Percentiles rank a stretch among this genome's conserved stretches.
phyloP scores from a whole-genome alignment of 2,888 invertebrate genomes.

The Eupeodes luniger region DNA sequence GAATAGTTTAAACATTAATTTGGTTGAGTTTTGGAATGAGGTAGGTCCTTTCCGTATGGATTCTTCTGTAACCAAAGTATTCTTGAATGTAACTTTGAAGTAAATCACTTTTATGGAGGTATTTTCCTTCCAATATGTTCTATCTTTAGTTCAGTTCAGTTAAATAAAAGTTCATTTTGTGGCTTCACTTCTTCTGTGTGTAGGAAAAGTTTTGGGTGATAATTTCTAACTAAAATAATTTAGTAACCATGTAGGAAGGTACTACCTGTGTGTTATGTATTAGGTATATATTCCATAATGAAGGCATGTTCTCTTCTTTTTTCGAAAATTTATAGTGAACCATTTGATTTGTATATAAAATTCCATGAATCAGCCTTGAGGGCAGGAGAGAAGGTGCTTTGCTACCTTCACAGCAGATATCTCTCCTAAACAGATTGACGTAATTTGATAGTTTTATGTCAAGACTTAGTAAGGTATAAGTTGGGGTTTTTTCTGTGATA shows the following conservation, averaged over 20 bases:
- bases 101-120: slow-evolving; percentile 27
- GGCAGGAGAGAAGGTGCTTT: background rate
- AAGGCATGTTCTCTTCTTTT: background rate
- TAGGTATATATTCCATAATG: background rate
- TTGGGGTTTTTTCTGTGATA: background rate
- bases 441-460: slow-evolving; percentile 1
- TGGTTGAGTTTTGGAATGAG: background rate
- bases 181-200: background rate
- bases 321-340: background rate
- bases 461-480: background rate
- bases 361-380: background rate
- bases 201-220: slow-evolving; percentile 7
- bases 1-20: slow-evolving; percentile 24
- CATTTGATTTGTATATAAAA: background rate
- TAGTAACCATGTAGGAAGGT: background rate
- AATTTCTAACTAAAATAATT: slow-evolving; percentile 10
- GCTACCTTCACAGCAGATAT: background rate
- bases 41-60: background rate
- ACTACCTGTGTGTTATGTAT: background rate
- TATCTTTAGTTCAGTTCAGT: background rate
- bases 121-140: background rate
- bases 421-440: background rate
- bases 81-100: slow-evolving; percentile 23
- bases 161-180: background rate
- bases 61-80: background rate